A percentile compares a stretch with the other conserved stretches of the same genome.
These are phyloP conservation scores for Rhyacichthys aspro DNA, from an alignment of 2,797 vertebrate species.

Conservation along the genomic window DNA sequence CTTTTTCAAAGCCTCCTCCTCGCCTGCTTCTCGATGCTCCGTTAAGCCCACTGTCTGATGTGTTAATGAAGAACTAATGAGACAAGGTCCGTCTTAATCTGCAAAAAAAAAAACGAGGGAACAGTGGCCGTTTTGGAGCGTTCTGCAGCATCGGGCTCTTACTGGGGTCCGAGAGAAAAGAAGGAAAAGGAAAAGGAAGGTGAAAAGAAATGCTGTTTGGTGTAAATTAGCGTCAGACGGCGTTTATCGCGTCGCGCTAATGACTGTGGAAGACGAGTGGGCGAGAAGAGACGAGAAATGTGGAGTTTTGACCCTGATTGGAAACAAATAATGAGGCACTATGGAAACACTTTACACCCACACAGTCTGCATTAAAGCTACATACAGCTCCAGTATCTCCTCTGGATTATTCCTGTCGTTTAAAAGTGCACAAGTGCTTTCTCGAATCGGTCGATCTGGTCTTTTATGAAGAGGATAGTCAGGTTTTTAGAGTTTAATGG, in stretches of 20 bases:
- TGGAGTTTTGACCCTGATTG: slow-evolving; percentile 41
- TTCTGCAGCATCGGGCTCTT: slow-evolving; percentile 45
- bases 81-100: slow-evolving; percentile 68
- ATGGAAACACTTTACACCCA: slow-evolving; percentile 35
- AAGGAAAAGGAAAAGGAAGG: slow-evolving; percentile 18
- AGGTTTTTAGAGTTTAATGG: too few relatives aligned
- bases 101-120: slow-evolving; percentile 37
- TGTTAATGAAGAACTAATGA: slow-evolving; percentile 78
- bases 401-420: too few relatives aligned
- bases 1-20: background rate
- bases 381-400: background rate
- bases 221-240: slow-evolving; percentile 22
- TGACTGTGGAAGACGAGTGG: slow-evolving; percentile 43
- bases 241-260: slow-evolving; percentile 24
- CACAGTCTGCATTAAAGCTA: slow-evolving; percentile 5
- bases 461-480: too few relatives aligned
- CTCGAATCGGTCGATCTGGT: too few relatives aligned
- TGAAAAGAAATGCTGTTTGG: slow-evolving; percentile 24
- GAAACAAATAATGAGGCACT: slow-evolving; percentile 53
- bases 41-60: slow-evolving; percentile 63
- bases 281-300: slow-evolving; percentile 18
- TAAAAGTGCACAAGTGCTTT: too few relatives aligned
- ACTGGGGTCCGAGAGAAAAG: slow-evolving; percentile 24
- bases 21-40: slow-evolving; percentile 19
- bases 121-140: slow-evolving; percentile 37